Evolutionary conservation across 2,113 vertebrate genomes (phyloP), one percentile per base, ranked within the genome.

Genomic region (Aphelocoma coerulescens): DNA sequence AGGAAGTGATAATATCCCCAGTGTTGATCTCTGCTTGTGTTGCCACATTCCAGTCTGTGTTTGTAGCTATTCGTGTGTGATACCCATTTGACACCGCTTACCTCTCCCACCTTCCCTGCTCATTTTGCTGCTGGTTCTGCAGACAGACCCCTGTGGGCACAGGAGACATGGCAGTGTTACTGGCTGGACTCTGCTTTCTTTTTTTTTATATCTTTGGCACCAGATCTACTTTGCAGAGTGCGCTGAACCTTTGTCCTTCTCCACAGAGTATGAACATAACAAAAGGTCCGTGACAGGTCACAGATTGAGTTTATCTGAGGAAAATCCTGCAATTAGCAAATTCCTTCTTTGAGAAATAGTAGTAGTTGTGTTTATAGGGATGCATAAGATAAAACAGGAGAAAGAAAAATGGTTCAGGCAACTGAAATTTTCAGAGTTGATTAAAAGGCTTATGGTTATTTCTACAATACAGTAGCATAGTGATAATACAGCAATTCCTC

Each of bases 281-380:
- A 78, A 94, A 94, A 93, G 65, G 59, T 61, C 91, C 0, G 0
- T 3, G 33, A 24, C 23, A 68, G 93, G 49, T 91, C 88, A 92
- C 88, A 72, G 68, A 86, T 51, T 30, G 68, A 78, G 52, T 90
- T 92, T 57, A 87, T 46, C 68, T 72, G 80, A 41, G 33, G 52
- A 85, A 86, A 93, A 62, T 48, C 52, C 37, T 91, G n/a, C 49
- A 89, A 88, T 95, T 91, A 96, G 69, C 37, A 90, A 85, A 84
- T 78, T 81, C 57, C 19, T 30, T 78, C 61, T 65, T 85, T 6
- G 16, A 68, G 28, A 62, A 85, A 52, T 49, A 68, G 61, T 49
- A 68, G 61, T 68, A 65, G 52, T 21, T 48, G 32, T 49, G 22
- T 61, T 41, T 78, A 17, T 33, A 66, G 35, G 28, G 37, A 52